Percentiles rank a stretch among this genome's conserved stretches.
phyloP scores from a whole-genome alignment of 2,888 invertebrate species.

The Latheticus oryzae region DNA sequence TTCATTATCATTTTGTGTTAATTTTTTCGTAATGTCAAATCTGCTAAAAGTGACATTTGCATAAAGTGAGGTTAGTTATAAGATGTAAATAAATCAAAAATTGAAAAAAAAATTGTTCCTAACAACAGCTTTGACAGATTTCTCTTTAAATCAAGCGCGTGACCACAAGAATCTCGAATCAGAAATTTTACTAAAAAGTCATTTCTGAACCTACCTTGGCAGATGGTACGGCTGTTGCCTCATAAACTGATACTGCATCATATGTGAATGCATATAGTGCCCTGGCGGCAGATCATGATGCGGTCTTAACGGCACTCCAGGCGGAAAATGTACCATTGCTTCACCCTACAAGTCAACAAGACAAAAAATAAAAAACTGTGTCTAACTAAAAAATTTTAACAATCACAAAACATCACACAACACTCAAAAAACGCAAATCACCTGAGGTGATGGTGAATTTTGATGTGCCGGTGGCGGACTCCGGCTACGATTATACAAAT shows the following conservation, averaged over 20 bases:
- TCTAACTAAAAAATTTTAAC: too few species aligned
- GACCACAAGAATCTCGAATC: background rate
- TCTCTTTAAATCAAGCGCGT: too few species aligned
- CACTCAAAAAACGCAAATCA: slow-evolving; percentile 60
- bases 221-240: slow-evolving; percentile 62
- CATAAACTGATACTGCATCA: slow-evolving; percentile 70
- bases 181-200: background rate
- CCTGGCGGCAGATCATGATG: slow-evolving; percentile 65
- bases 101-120: too few species aligned
- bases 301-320: slow-evolving; percentile 60
- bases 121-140: too few species aligned
- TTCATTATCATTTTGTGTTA: too few species aligned
- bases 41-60: too few species aligned
- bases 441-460: slow-evolving; percentile 80
- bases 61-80: too few species aligned
- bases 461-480: slow-evolving; percentile 90
- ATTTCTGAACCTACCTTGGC: slow-evolving; percentile 56
- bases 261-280: slow-evolving; percentile 69
- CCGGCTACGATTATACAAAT: slow-evolving; percentile 67
- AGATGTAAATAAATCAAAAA: too few species aligned
- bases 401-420: slow-evolving; percentile 3
- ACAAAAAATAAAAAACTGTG: slow-evolving; percentile 14
- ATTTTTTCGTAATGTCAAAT: too few species aligned
- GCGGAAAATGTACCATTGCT: slow-evolving; percentile 67
- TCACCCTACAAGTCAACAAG: slow-evolving; percentile 70